Base-by-base conservation (phyloP, 1,140 invertebrate species). In the Eurosta solidaginis region DNA sequence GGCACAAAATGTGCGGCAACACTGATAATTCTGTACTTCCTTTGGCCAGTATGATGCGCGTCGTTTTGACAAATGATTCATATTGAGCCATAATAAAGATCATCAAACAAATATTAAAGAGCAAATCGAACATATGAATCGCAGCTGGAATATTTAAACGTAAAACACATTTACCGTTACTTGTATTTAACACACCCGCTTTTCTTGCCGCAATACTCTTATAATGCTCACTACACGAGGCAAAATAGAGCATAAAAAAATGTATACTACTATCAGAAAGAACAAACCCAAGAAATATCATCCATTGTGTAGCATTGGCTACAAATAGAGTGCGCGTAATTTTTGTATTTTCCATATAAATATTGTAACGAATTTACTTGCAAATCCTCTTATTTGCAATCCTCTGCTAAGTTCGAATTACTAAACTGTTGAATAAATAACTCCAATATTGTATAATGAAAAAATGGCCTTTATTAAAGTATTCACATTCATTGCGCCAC, bases 211-310 rank as follows among this genome's bases (percentile, higher is more conserved):
- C 1, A 20, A 36, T 42, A n/a, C 17, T 6, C 9, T n/a, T 17
- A 3, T 20, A 22, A 68, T 68, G n/a, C 33, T 27, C 17, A 29
- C 59, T 59, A 17, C 59, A 68, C 36, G 74, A 36, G 14, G 74
- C 27, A 36, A 74, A 79, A 27, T 79, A 79, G 27, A 74, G 25
- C 29, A 79, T 49, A 45, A 77, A 79, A 50, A 73, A 44, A 36
- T 79, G 78, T 1, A 76, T 63, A 12, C 73, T 22, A 29, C 78
- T 77, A 42, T 79, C 78, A 22, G 73, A 50, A 7, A 77, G 47
- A 12, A 79, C 63, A 17, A 73, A 79, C 29, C 47, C 76, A 4
- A 79, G 17, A 40, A 74, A 79, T 20, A 22, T 22, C 17, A 74
- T 25, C 29, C 74, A 20, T 29, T 77, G 78, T 22, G 27, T 44